Conservation (phyloP, 1,140 invertebrate genomes). For the Drosophila funebris region DNA sequence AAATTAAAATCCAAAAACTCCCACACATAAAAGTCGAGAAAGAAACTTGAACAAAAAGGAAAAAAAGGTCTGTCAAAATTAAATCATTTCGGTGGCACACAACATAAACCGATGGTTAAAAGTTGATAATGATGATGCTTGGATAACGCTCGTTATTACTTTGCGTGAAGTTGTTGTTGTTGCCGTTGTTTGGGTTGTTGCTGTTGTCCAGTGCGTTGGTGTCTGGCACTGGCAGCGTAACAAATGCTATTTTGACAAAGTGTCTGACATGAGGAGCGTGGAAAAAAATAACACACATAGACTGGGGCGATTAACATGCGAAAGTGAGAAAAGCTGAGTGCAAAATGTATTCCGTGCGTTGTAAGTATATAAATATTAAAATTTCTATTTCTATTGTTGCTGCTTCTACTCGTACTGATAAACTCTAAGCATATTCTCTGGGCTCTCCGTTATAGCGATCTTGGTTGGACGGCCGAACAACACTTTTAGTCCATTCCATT, state of each 20-base stretch:
- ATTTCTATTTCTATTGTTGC: conserved; percentile 52
- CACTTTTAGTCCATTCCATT: conserved; percentile 65
- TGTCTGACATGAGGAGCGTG: conserved; percentile 82
- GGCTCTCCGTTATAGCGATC: background rate
- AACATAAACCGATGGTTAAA: conserved; percentile 82
- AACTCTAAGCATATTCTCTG: conserved; percentile 31
- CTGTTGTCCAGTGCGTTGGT: conserved; percentile 76
- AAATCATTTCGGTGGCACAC: conserved; percentile 82
- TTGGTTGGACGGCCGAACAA: conserved; percentile 1
- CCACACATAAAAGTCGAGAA: conserved; percentile 80
- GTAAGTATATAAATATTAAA: conserved; percentile 43
- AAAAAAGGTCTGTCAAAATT: conserved; percentile 81
- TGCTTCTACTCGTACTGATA: conserved; percentile 40
- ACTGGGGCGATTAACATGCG: conserved; percentile 55
- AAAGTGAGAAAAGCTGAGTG: conserved; percentile 73
- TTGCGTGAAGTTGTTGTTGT: conserved; percentile 42
- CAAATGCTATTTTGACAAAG: conserved; percentile 82
- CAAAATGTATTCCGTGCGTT: conserved; percentile 62
- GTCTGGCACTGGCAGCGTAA: conserved; percentile 78
- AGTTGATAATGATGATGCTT: conserved; percentile 82
- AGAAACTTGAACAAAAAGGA: conserved; percentile 70
- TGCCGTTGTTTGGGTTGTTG: conserved; percentile 36
- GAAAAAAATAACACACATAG: conserved; percentile 43
- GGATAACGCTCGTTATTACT: conserved; percentile 80
- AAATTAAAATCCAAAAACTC: conserved; percentile 82